phyloP scores from a whole-genome alignment of 2,888 invertebrate species.

The Cabera pusaria region DNA sequence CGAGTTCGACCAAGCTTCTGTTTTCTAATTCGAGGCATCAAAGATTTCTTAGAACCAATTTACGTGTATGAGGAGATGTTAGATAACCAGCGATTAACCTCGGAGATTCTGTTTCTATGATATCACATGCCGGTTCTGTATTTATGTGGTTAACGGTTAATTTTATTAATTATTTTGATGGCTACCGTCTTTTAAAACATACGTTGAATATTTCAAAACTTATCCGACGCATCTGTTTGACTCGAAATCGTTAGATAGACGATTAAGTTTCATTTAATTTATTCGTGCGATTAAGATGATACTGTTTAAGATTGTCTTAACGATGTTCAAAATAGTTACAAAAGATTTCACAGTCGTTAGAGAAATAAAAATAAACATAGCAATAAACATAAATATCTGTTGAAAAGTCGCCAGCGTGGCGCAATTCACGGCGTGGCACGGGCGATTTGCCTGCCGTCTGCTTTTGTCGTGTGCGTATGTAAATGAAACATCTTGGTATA shows the following conservation, averaged over 20 bases:
- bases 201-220: conserved; percentile 26
- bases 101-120: conserved; percentile 28
- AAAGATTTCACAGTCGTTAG: conserved; percentile 17
- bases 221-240: conserved; percentile 28
- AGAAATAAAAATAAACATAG: conserved; percentile 19
- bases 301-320: conserved; percentile 26
- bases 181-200: conserved; percentile 25
- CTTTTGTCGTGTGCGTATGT: conserved; percentile 36
- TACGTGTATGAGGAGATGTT: conserved; percentile 24
- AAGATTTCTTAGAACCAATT: conserved; percentile 26
- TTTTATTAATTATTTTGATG: conserved; percentile 34
- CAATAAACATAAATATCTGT: conserved; percentile 23
- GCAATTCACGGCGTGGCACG: conserved; percentile 10
- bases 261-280: conserved; percentile 14
- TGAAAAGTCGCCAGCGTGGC: conserved; percentile 15
- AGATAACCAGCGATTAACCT: conserved; percentile 31
- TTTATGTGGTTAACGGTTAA: conserved; percentile 27
- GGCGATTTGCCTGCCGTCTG: conserved; percentile 13
- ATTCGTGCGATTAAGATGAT: conserved; percentile 14
- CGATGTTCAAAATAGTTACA: conserved; percentile 15
- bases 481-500: conserved; percentile 52
- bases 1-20: conserved; percentile 12
- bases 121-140: conserved; percentile 24
- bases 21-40: conserved; percentile 13
- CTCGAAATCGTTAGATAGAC: conserved; percentile 23